A percentile compares a stretch with the other conserved stretches of the same genome.
These are phyloP conservation scores for Plagiodera versicolora DNA, from an alignment of 2,888 invertebrate species.

Conservation along the genomic window DNA sequence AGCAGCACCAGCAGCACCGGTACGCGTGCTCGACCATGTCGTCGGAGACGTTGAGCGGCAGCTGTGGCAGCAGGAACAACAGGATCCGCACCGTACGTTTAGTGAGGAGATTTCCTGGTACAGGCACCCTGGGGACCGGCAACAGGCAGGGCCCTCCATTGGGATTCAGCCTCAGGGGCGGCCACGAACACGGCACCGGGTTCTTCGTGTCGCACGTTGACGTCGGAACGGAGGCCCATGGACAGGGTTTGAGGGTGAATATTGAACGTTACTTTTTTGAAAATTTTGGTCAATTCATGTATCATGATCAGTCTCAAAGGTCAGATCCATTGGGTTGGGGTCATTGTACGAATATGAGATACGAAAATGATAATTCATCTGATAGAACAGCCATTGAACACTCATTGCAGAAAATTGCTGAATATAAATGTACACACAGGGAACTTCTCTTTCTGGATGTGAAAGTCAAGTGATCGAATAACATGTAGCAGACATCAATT, in stretches of 20 bases:
- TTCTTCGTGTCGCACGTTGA: slow-evolving; percentile 90
- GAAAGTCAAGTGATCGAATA: too few relatives aligned
- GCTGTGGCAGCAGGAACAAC: slow-evolving; percentile 57
- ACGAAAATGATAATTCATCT: too few relatives aligned
- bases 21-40: slow-evolving; percentile 50
- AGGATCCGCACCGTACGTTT: slow-evolving; percentile 64
- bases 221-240: slow-evolving; percentile 82
- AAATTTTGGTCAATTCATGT: too few relatives aligned
- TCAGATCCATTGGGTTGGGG: too few relatives aligned
- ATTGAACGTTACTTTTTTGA: too few relatives aligned
- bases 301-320: too few relatives aligned
- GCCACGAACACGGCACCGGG: slow-evolving; percentile 88
- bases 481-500: too few relatives aligned
- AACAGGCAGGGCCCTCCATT: slow-evolving; percentile 67
- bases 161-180: slow-evolving; percentile 83
- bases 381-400: too few relatives aligned
- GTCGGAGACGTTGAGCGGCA: slow-evolving; percentile 54
- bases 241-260: slow-evolving; percentile 82
- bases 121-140: slow-evolving; percentile 52
- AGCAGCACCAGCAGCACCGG: slow-evolving; percentile 39
- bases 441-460: too few relatives aligned
- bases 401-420: too few relatives aligned
- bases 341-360: too few relatives aligned
- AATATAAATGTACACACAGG: too few relatives aligned
- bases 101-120: slow-evolving; percentile 57